Base-by-base conservation (phyloP, 2,797 vertebrate species). In the Pseudotriccus pelzelni region DNA sequence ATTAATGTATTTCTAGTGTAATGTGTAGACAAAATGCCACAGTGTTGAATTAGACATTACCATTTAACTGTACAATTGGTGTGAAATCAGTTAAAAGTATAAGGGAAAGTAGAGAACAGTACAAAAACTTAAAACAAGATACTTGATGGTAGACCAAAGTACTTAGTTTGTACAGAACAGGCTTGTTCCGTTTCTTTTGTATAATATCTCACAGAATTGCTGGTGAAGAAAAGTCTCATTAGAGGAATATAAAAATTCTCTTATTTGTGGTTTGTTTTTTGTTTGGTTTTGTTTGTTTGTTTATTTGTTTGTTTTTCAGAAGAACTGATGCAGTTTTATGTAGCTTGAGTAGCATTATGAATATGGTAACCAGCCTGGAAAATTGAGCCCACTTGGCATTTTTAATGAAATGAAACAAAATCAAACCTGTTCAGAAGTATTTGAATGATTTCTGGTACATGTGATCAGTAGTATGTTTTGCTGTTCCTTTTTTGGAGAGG, bases 31-130 rank as follows among this genome's bases (percentile, higher is more conserved):
- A 90, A 60, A 83, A 72, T 60, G 9, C 15, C 44, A 59, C 11
- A 63, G 28, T 6, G 12, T 18, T 77, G 21, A 3, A 19, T 77
- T 77, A 37, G 22, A 59, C 63, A n/a, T 9, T 80, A 43, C 11
- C 43, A n/a, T 87, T 74, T 84, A 83, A 43, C n/a, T 39, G 14
- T 4, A 50, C 8, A 62, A 21, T 30, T 13, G 53, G 27, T n/a
- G 13, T 70, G 79, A 87, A 85, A 21, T 75, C 64, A 80, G 21
- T 5, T 77, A 72, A 95, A 95, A 85, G n/a, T 63, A 63, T 46
- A 17, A 91, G 9, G 21, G 14, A 87, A 86, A 72, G 69, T 43
- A 25, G 37, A 68, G 49, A 85, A 56, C 9, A 50, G 7, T 24
- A 21, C 8, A 32, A 75, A 84, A 43, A 74, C n/a, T 80, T 66